Conservation (phyloP, 2,113 vertebrate species). For the Montifringilla adamsi region DNA sequence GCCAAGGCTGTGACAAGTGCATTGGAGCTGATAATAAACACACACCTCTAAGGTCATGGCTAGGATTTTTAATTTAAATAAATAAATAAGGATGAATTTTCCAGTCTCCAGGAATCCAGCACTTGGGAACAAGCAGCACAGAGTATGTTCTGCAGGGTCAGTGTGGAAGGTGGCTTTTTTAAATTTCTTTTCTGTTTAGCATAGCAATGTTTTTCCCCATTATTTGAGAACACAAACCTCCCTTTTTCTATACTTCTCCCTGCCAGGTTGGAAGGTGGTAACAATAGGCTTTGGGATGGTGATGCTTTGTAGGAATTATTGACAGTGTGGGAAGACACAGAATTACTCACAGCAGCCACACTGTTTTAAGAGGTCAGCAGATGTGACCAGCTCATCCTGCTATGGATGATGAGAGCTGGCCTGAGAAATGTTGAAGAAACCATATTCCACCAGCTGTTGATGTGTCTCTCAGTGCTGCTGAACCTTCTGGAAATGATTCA, state of each 20-base stretch:
- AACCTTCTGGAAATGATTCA: background rate
- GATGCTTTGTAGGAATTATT: background rate
- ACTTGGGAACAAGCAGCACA: constrained; percentile 11
- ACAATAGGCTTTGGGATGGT: background rate
- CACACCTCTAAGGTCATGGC: constrained; percentile 70
- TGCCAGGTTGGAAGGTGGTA: background rate
- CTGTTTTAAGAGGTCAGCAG: constrained; percentile 18
- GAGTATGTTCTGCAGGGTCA: background rate
- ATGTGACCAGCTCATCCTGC: constrained; percentile 38
- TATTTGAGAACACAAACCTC: background rate
- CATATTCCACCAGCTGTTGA: constrained; percentile 2
- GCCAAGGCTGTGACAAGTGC: constrained; percentile 74
- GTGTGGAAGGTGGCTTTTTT: background rate
- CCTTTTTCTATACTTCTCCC: background rate
- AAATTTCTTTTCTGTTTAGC: background rate
- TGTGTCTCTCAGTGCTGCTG: background rate
- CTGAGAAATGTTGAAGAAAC: background rate
- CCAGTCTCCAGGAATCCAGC: constrained; percentile 42
- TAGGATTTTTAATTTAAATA: constrained; percentile 61
- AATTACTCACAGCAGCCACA: constrained; percentile 1
- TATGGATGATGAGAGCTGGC: background rate
- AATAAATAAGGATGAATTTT: constrained; percentile 64
- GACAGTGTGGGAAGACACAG: background rate
- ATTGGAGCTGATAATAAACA: constrained; percentile 74
- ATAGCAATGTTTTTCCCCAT: background rate